Conservation (phyloP, 2,797 vertebrate genomes). For the Sebastes paucispinis region DNA sequence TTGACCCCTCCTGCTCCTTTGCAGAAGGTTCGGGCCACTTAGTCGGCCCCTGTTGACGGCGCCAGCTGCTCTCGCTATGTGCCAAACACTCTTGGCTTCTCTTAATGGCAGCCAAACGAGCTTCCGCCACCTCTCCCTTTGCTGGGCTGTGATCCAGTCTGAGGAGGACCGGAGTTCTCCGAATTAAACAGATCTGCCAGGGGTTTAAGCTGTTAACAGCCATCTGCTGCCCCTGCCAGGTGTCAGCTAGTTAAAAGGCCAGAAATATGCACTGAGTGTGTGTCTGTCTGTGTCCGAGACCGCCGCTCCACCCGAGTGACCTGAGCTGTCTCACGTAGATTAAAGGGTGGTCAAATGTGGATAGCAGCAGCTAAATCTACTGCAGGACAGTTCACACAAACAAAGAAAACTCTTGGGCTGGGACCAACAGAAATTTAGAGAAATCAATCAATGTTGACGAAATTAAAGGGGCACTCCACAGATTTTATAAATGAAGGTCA, state of each 20-base stretch:
- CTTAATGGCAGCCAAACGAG: slow-evolving; percentile 50
- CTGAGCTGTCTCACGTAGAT: slow-evolving; percentile 10
- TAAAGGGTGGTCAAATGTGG: background rate
- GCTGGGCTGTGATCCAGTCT: slow-evolving; percentile 55
- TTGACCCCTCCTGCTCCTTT: slow-evolving; percentile 50
- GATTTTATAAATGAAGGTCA: too few species aligned
- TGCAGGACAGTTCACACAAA: background rate
- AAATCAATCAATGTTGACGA: background rate
- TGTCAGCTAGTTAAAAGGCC: slow-evolving; percentile 48
- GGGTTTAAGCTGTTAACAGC: slow-evolving; percentile 62
- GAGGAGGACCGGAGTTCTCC: slow-evolving; percentile 46
- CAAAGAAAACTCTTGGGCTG: slow-evolving; percentile 2
- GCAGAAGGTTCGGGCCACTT: slow-evolving; percentile 51
- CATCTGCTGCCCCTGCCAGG: slow-evolving; percentile 62
- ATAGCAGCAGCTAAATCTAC: background rate
- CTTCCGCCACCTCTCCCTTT: slow-evolving; percentile 42
- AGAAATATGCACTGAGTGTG: slow-evolving; percentile 33
- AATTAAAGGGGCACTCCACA: background rate
- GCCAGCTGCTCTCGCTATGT: slow-evolving; percentile 43
- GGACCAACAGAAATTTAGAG: background rate
- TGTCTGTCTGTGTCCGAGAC: slow-evolving; percentile 7
- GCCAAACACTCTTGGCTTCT: slow-evolving; percentile 50
- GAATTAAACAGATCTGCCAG: slow-evolving; percentile 59
- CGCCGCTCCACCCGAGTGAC: background rate
- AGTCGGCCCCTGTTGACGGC: slow-evolving; percentile 25